Evolutionary conservation across 2,113 vertebrate genomes (phyloP).

Genomic region (Lanius ludovicianus): DNA sequence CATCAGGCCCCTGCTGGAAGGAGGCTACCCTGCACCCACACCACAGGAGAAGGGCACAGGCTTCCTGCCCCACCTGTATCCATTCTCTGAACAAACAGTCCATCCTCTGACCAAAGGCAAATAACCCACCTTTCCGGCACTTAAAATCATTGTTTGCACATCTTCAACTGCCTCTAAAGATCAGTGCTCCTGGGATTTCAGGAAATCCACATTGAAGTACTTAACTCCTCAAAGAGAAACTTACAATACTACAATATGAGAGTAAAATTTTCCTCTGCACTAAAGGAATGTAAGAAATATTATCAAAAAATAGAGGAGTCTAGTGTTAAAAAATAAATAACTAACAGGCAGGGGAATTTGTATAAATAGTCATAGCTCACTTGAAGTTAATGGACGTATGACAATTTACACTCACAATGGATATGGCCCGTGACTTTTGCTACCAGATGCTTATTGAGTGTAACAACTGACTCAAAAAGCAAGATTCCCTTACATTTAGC

Average conservation of each 20-base stretch:
- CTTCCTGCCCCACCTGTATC: neutral
- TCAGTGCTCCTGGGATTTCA: neutral
- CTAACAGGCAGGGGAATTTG: neutral
- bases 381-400: constrained; percentile 20
- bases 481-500: neutral
- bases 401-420: constrained; percentile 25
- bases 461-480: neutral
- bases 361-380: constrained; percentile 45
- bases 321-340: neutral
- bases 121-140: neutral
- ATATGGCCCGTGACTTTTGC: neutral
- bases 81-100: neutral
- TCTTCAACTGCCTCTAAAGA: neutral
- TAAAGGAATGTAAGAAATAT: neutral
- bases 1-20: neutral
- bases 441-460: neutral
- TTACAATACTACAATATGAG: neutral
- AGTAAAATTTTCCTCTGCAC: neutral
- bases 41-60: fast-evolving
- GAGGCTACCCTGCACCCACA: fast-evolving
- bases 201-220: neutral
- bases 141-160: neutral
- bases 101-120: neutral
- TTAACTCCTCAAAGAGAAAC: neutral
- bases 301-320: neutral